Percentiles rank a stretch among this genome's conserved stretches.
phyloP scores from a whole-genome alignment of 2,113 vertebrate genomes.

The Platichthys flesus region DNA sequence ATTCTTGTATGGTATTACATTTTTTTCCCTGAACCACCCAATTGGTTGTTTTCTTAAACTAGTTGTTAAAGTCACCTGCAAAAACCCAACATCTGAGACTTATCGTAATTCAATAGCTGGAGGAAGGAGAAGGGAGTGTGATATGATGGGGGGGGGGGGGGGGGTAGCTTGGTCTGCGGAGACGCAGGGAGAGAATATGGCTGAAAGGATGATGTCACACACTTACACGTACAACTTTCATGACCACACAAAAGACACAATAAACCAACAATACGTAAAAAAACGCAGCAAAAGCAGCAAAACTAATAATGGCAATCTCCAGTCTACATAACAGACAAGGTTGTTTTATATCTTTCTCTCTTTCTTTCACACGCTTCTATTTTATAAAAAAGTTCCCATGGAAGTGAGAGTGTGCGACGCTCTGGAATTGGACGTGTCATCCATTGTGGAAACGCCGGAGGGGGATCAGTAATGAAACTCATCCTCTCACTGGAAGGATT shows the following conservation, averaged over 20 bases:
- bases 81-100: too few species aligned
- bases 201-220: conserved; percentile 15
- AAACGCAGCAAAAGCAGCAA: not conserved
- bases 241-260: not conserved
- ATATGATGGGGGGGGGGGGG: conserved; percentile 3
- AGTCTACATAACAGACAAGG: not conserved
- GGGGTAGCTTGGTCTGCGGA: not conserved
- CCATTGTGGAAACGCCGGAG: conserved; percentile 14
- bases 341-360: not conserved
- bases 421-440: conserved; percentile 20
- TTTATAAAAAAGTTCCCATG: not conserved
- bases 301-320: not conserved
- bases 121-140: not conserved
- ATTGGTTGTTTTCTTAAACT: not conserved
- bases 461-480: conserved; percentile 52
- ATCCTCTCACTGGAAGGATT: conserved; percentile 28
- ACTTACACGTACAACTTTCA: not conserved
- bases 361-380: not conserved
- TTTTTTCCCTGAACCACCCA: not conserved
- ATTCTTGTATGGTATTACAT: not conserved
- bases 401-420: not conserved
- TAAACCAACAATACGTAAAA: not conserved
- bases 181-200: conserved; percentile 4
- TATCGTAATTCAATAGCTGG: not conserved
- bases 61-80: too few species aligned